Conservation (phyloP, 2,888 invertebrate genomes). For the Cephus sareptanus region DNA sequence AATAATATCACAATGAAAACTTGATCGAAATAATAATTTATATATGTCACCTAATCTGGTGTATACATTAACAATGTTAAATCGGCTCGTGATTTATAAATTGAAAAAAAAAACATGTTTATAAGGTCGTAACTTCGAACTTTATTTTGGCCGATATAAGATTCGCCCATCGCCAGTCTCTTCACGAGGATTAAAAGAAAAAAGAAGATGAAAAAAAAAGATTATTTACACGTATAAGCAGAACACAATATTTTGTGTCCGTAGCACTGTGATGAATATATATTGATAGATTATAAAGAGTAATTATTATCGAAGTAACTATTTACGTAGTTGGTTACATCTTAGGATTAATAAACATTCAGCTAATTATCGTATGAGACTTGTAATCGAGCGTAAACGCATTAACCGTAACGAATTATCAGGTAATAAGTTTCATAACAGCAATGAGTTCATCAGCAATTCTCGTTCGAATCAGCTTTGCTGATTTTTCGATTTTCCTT, state of each 20-base stretch:
- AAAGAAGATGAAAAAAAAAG: constrained; percentile 33
- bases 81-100: not conserved
- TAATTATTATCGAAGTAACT: constrained; percentile 42
- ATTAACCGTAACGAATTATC: constrained; percentile 25
- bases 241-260: constrained; percentile 65
- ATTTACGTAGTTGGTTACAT: constrained; percentile 56
- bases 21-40: not conserved
- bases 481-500: not conserved
- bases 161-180: not conserved
- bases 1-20: not conserved
- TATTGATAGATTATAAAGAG: constrained; percentile 53
- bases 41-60: not conserved
- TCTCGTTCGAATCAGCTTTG: not conserved
- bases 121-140: not conserved
- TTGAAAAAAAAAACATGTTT: not conserved
- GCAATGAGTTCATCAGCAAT: not conserved
- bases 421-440: not conserved
- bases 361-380: constrained; percentile 52
- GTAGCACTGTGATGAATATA: constrained; percentile 66
- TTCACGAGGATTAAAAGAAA: constrained; percentile 27
- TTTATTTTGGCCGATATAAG: not conserved
- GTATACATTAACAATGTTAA: not conserved
- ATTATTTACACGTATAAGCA: constrained; percentile 57
- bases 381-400: constrained; percentile 46
- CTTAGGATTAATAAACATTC: constrained; percentile 55